Evolutionary conservation across 2,888 invertebrate genomes (phyloP).

Genomic region (Cremastinae sp.): DNA sequence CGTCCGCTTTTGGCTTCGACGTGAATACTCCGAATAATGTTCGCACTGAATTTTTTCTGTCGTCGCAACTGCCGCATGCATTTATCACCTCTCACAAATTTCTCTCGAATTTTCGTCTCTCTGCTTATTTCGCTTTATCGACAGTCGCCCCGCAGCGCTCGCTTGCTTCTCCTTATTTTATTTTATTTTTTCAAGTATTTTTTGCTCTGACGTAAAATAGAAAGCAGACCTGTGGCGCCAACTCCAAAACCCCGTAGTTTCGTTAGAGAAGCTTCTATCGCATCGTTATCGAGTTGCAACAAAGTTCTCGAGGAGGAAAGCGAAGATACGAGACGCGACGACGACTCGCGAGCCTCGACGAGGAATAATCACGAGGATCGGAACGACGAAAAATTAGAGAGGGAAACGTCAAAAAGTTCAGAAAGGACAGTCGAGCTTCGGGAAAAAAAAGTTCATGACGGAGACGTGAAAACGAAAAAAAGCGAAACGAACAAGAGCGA

Average conservation of each 20-base stretch:
- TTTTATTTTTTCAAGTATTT: constrained; percentile 44
- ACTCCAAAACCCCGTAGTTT: constrained; percentile 72
- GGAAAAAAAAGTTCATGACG: neutral
- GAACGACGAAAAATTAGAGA: neutral
- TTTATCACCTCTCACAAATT: no score
- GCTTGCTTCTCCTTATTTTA: constrained; percentile 52
- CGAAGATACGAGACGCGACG: constrained; percentile 11
- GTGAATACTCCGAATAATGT: no score
- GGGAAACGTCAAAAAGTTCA: no score
- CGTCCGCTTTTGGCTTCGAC: constrained; percentile 9
- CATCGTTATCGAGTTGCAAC: constrained; percentile 56
- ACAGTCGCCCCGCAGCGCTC: constrained; percentile 50
- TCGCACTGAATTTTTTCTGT: neutral
- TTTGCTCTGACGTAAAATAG: constrained; percentile 56
- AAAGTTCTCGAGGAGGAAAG: constrained; percentile 14
- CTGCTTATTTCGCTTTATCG: constrained; percentile 62
- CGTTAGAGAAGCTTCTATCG: constrained; percentile 48
- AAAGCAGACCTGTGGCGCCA: constrained; percentile 69
- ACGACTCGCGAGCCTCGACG: neutral
- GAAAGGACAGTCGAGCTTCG: no score
- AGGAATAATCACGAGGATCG: constrained; percentile 1
- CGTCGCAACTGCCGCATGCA: no score
- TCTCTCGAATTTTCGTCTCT: neutral
- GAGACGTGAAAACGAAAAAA: neutral
- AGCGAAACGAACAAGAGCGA: no score